Conservation (phyloP, 35 echinoderm and acorn worm species). For the Amphiura filiformis region DNA sequence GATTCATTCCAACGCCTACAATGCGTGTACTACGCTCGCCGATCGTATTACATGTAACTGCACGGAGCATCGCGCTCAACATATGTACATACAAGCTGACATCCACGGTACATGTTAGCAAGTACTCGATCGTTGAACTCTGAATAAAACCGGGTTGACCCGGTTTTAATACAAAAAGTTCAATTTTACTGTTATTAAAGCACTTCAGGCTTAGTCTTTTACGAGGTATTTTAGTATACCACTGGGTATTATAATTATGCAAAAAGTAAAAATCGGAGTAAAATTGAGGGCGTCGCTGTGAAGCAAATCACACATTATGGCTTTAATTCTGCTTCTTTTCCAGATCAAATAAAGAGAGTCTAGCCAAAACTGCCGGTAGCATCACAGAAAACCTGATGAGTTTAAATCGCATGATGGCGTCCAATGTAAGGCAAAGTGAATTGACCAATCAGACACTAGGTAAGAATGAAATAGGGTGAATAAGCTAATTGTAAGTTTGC, state of each 20-base stretch:
- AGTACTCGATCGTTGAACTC: too few species aligned
- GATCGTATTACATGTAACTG: too few species aligned
- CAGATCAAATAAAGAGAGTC: constrained; percentile 90
- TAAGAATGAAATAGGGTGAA: constrained; percentile 6
- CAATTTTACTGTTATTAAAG: neutral
- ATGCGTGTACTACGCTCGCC: too few species aligned
- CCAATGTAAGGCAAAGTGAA: constrained; percentile 75
- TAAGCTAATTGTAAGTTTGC: neutral
- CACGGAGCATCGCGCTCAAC: too few species aligned
- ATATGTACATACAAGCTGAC: too few species aligned
- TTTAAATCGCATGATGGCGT: constrained; percentile 88
- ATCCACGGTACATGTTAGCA: too few species aligned
- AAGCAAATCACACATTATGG: neutral
- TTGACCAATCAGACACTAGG: constrained; percentile 81
- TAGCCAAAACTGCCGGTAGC: constrained; percentile 91
- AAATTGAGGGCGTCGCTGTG: too few species aligned
- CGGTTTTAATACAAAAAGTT: too few species aligned
- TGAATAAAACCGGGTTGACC: too few species aligned
- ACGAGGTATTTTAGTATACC: neutral
- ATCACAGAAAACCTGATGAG: constrained; percentile 91
- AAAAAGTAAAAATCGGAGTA: too few species aligned
- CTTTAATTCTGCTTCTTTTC: neutral
- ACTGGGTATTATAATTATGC: too few species aligned
- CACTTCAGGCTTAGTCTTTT: neutral
- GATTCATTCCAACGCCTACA: too few species aligned